A percentile compares a stretch with the other conserved stretches of the same genome.
Evolutionary conservation across 2,113 vertebrate species (phyloP).

Genomic region (Lontra canadensis): DNA sequence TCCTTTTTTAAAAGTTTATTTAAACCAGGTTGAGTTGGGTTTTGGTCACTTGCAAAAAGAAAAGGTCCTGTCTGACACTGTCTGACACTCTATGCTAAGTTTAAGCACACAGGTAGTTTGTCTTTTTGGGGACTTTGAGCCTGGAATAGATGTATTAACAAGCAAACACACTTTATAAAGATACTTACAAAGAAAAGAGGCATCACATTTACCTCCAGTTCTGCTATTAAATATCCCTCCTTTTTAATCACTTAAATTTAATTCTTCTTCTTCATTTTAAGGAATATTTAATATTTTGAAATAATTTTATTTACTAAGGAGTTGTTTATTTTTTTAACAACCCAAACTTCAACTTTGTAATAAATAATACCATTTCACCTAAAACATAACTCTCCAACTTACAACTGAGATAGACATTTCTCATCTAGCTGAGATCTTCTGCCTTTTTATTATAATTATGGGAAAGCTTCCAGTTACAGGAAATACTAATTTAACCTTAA

Average conservation of each 20-base stretch:
- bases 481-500: conserved; percentile 83
- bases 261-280: background rate
- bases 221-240: background rate
- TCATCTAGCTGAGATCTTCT: background rate
- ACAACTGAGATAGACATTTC: background rate
- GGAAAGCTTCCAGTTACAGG: conserved; percentile 71
- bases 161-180: background rate
- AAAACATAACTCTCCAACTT: background rate
- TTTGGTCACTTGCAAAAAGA: background rate
- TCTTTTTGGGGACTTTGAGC: background rate
- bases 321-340: background rate
- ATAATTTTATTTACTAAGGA: conserved; percentile 20
- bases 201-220: background rate
- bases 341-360: background rate
- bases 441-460: background rate
- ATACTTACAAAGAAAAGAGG: background rate
- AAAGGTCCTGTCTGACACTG: background rate
- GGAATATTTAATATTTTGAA: background rate
- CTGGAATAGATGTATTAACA: background rate
- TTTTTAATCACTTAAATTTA: background rate
- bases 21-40: background rate
- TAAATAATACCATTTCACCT: background rate
- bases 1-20: background rate
- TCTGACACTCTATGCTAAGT: background rate
- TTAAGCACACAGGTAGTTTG: background rate